phyloP scores from a whole-genome alignment of 2,888 invertebrate species.

The Dasysyrphus tricinctus region DNA sequence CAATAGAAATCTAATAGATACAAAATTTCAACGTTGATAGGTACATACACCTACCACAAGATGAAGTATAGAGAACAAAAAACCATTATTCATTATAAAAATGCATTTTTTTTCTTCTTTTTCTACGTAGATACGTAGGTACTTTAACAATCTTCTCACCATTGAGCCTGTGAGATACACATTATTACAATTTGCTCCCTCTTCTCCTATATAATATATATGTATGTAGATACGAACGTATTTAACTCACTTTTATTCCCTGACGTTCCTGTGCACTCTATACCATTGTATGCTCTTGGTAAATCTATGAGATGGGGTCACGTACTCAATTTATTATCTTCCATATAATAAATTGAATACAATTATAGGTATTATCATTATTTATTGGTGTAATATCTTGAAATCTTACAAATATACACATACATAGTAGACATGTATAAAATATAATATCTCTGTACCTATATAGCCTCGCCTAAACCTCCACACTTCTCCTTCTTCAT shows the following conservation, averaged over 20 bases:
- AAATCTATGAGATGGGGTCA: conserved; percentile 80
- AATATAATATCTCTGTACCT: no score
- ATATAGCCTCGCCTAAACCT: conserved; percentile 35
- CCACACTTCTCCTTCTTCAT: conserved; percentile 13
- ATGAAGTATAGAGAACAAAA: not conserved
- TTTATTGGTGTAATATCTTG: conserved; percentile 80
- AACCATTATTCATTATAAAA: conserved; percentile 30
- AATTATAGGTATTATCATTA: conserved; percentile 84
- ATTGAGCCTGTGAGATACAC: conserved; percentile 24
- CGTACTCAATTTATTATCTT: conserved; percentile 83
- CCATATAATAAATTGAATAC: conserved; percentile 83
- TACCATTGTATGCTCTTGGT: conserved; percentile 42
- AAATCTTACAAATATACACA: conserved; percentile 72
- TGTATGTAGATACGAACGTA: not conserved
- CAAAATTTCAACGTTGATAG: conserved; percentile 11
- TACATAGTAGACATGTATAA: conserved; percentile 54
- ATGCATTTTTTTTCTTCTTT: conserved; percentile 2
- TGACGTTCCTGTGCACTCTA: conserved; percentile 24
- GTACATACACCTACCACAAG: conserved; percentile 11
- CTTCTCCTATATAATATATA: not conserved
- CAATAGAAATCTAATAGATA: conserved; percentile 64
- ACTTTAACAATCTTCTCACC: conserved; percentile 19
- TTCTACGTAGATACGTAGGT: not conserved
- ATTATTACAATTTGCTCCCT: conserved; percentile 28
- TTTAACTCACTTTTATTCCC: conserved; percentile 16